Evolutionary conservation across 1,140 invertebrate species (phyloP), one percentile per base, ranked within the genome.

Genomic region (Zaprionus tsacasi): DNA sequence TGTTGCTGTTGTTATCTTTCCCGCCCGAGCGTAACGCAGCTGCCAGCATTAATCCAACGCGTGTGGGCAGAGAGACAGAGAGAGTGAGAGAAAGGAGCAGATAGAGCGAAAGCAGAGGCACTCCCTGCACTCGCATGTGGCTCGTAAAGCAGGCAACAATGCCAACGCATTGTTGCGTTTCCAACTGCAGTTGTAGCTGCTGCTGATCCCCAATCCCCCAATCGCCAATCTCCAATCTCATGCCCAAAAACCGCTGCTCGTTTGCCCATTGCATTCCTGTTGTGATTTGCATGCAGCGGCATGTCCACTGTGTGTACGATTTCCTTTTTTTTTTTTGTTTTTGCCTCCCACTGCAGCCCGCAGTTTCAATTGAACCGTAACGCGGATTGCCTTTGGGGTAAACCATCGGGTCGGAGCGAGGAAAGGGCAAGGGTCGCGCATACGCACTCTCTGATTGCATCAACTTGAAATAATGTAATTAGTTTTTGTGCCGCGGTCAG

Each of bases 381-480:
- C 83, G 65, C 70, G 74, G 25, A 80, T 80, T 70, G 78, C 78
- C 83, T 64, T 58, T 70, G 70, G 83, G 73, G 72, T 70, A 56
- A 59, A 57, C 82, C 70, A 35, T 54, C 10, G n/a, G 55, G 27
- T 30, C 27, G 27, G 3, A 3, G 27, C 3, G 27, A 30, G 27
- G 27, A 4, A 2, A 21, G 27, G 27, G 27, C 27, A 30, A 30
- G 27, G 48, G 8, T 15, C 50, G 27, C 50, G 35, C 36, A 48
- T 33, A 87, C 83, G 83, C 83, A 88, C 82, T 79, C 83, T 74
- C 80, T 88, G 83, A 87, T 87, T 87, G 83, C 83, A 81, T 88
- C 83, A 87, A 88, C 80, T 88, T 88, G 80, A 80, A 88, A 87
- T 88, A 87, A 87, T 88, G 83, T 88, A 87, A 87, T 87, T 87